A percentile compares a stretch with the other conserved stretches of the same genome.
phyloP scores from a whole-genome alignment of 2,113 vertebrate species.

The Vicugna pacos region DNA sequence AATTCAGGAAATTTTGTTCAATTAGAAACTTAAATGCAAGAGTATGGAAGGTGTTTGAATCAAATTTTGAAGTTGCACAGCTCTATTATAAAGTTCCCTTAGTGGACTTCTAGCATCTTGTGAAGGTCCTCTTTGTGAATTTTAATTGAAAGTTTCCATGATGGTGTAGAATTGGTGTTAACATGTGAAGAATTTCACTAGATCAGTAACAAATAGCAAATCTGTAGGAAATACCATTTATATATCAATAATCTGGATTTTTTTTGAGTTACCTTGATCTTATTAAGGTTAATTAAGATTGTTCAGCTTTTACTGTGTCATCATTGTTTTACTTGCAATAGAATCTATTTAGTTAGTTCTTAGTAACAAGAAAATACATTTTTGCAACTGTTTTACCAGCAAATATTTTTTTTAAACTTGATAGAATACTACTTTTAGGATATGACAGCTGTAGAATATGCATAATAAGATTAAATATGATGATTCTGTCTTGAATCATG shows the following conservation, averaged over 20 bases:
- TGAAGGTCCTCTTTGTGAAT: not conserved
- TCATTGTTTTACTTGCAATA: not conserved
- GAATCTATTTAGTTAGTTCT: not conserved
- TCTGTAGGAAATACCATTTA: not conserved
- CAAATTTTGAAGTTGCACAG: not conserved
- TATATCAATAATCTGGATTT: not conserved
- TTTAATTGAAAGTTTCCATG: not conserved
- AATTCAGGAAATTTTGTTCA: not conserved
- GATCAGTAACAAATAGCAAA: not conserved
- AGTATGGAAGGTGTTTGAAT: not conserved
- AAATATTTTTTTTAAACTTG: not conserved
- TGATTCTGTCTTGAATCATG: not conserved
- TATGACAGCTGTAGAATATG: not conserved
- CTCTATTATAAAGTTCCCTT: not conserved
- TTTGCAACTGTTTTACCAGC: not conserved
- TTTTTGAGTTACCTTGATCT: not conserved
- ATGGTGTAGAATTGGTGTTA: not conserved
- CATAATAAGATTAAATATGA: not conserved
- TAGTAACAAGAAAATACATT: not conserved
- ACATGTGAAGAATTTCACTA: not conserved
- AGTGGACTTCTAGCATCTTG: not conserved
- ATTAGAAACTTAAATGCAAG: not conserved
- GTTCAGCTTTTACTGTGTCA: not conserved
- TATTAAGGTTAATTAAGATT: constrained; percentile 4
- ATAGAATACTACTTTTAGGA: not conserved